Base-by-base conservation (phyloP, 2,797 vertebrate genomes). In the Onychomys leucogaster region DNA sequence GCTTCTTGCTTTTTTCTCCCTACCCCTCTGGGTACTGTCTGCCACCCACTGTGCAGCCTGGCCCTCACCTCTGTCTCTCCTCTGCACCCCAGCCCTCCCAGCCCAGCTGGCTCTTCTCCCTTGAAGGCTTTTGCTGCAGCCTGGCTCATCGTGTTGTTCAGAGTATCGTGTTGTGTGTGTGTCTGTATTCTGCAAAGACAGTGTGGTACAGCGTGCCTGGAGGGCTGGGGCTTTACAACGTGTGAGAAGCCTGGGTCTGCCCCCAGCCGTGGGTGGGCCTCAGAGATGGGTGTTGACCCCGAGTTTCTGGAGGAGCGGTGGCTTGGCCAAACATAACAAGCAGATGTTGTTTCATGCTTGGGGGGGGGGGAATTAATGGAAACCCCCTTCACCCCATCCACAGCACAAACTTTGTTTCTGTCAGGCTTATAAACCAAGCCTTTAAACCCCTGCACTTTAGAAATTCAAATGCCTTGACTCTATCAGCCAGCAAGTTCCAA, bases 41-140 rank as follows among this genome's bases (percentile, higher is more conserved):
- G 10, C 94, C 93, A 92, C 96, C 97, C 97, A 91, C 96, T 37
- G 75, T 88, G 96, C 92, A 88, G 94, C 96, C 94, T 96, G 97
- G 96, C 83, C 98, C 97, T 98, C 97, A 91, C 97, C 98, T 98
- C 78, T 98, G 98, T 69, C 43, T 89, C 46, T 63, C 97, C 1
- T 96, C 80, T 90, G 91, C 94, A 49, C 57, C 71, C 87, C 21
- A 19, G 21, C 65, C 57, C 97, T 91, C 90, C 96, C 92, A 10
- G 46, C 81, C 55, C 98, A 96, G 95, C 98, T 98, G 98, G 95
- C 88, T 96, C 89, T 84, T 87, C 69, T 91, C 52, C 91, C 98
- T 98, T 41, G 84, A 96, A 97, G 93, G 95, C 95, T 94, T 93
- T 59, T 83, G 25, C 49, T 97, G 94, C 97, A 43, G 89, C 96